Evolutionary conservation across 2,888 invertebrate species (phyloP).

Genomic region (Polylopha cassiicola): DNA sequence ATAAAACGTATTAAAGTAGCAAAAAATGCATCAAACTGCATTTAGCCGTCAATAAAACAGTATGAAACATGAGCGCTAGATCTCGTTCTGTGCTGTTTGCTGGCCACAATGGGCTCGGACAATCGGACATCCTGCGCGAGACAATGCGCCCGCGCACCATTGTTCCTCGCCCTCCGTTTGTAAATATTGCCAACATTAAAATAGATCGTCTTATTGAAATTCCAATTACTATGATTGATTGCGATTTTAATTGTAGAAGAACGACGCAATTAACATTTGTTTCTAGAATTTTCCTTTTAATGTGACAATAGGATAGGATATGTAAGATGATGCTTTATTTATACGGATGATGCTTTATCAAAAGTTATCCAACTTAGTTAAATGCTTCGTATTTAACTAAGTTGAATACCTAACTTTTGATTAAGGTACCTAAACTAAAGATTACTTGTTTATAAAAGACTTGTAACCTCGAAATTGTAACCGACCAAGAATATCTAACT

Average conservation of each 20-base stretch:
- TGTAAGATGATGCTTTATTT: too few species aligned
- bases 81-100: constrained; percentile 75
- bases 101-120: constrained; percentile 65
- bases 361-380: too few species aligned
- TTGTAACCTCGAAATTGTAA: too few species aligned
- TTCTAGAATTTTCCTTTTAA: too few species aligned
- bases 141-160: constrained; percentile 67
- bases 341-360: too few species aligned
- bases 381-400: too few species aligned
- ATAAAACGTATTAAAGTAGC: constrained; percentile 7
- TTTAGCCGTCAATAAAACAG: constrained; percentile 35
- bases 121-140: constrained; percentile 70
- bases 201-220: constrained; percentile 42
- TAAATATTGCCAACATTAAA: constrained; percentile 56
- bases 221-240: constrained; percentile 26
- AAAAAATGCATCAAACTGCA: constrained; percentile 25
- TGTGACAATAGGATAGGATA: too few species aligned
- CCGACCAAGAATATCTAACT: too few species aligned
- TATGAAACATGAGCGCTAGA: constrained; percentile 52
- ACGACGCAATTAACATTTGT: background rate
- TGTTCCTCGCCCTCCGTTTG: constrained; percentile 60
- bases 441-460: too few species aligned
- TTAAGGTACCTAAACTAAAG: too few species aligned
- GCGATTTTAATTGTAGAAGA: constrained; percentile 1
- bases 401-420: too few species aligned